phyloP scores from a whole-genome alignment of 37 sponge, comb jelly and placozoan genomes.

The Spongilla lacustris region DNA sequence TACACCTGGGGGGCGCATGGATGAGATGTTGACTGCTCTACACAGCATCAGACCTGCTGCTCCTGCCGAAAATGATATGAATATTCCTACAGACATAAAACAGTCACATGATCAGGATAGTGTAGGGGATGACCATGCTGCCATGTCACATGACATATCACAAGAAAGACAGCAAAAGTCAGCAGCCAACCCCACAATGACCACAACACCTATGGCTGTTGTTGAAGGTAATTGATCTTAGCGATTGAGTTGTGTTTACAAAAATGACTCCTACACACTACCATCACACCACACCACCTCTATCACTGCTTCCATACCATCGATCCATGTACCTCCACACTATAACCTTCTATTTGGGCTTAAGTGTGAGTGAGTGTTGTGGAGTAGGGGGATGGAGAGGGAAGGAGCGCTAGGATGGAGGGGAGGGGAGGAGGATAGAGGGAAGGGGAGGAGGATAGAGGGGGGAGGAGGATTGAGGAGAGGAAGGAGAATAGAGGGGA shows the following conservation, averaged over 20 bases:
- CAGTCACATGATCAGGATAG: not conserved
- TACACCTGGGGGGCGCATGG: not conserved
- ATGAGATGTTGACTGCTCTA: not conserved
- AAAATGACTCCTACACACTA: not conserved
- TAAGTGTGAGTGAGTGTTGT: too few relatives aligned
- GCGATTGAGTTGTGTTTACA: too few relatives aligned
- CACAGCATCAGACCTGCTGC: not conserved
- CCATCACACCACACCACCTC: not conserved
- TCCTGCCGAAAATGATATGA: not conserved
- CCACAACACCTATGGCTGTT: too few relatives aligned
- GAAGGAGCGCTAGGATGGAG: too few relatives aligned
- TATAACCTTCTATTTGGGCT: not conserved
- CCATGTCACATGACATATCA: not conserved
- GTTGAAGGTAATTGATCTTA: too few relatives aligned
- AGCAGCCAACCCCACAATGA: too few relatives aligned
- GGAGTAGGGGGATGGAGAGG: too few relatives aligned
- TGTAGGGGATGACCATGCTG: not conserved
- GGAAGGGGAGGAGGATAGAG: too few relatives aligned
- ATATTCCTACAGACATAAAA: too few relatives aligned
- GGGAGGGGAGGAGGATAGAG: too few relatives aligned
- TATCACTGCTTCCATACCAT: not conserved
- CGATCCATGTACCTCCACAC: not conserved
- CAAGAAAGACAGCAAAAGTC: too few relatives aligned
- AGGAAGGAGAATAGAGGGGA: not conserved
- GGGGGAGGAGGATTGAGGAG: too few relatives aligned